Base-by-base conservation (phyloP, 1,140 invertebrate genomes). In the Phocides pigmalion region DNA sequence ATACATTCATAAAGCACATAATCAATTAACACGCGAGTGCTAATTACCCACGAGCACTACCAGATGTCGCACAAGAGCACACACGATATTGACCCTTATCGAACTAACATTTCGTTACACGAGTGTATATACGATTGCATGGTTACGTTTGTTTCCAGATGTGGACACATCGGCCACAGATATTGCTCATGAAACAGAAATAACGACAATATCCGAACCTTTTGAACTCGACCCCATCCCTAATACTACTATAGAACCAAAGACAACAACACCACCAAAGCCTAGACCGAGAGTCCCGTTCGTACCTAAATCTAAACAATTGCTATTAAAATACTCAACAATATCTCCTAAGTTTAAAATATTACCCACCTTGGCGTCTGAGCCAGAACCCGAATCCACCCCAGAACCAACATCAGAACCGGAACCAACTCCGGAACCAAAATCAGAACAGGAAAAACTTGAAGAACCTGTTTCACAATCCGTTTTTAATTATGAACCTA, bases 101-200 rank as follows among this genome's bases (percentile, higher is more conserved):
- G 53, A 66, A 70, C 68, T 74, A 70, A 67, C 51, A 61, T 58
- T 62, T 71, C 64, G 49, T 49, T 62, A 62, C 49, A 66, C 64
- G 16, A 28, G 49, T 66, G 56, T 69, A 56, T 70, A 76, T 66
- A 76, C 53, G 64, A 64, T 64, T 74, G 86, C 87, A 90, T 89
- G 85, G 66, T 80, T 68, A 62, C 68, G 66, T 85, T 85, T 82
- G 83, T 90, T 90, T 89, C 62, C 88, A 90, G 88, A 89, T 90
- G 71, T 80, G 74, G 84, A 84, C 69, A 92, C 89, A 76, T 78
- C 92, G 58, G 90, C 92, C 59, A 84, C 56, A 59, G 56, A 91
- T 50, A 66, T 82, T 84, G 69, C 61, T 42, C 44, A 63, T 69
- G 46, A 88, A 90, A 76, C 84, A 90, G n/a, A 85, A 87, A 75